These are phyloP conservation scores for Euschistus heros DNA, from an alignment of 1,140 invertebrate species.

Conservation along the genomic window DNA sequence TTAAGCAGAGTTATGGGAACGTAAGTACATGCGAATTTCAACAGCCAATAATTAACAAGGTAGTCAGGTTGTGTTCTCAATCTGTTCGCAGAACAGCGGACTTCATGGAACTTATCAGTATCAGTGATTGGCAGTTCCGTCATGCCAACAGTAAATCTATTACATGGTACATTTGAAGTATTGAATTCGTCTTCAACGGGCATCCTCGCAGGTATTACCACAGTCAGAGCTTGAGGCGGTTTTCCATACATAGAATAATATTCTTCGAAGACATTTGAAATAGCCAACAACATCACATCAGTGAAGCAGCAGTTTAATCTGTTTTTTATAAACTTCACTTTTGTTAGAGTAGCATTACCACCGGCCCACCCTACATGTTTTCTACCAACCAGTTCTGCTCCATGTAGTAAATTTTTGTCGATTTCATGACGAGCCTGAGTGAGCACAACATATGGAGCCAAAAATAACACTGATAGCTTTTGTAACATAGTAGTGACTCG, in stretches of 20 bases:
- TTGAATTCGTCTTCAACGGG: constrained; percentile 24
- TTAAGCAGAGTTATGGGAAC: not conserved
- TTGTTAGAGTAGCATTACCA: not conserved
- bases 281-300: constrained; percentile 36
- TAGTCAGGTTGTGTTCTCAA: constrained; percentile 31
- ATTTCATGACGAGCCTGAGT: not conserved
- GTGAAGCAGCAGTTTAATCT: constrained; percentile 32
- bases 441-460: not conserved
- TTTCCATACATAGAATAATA: constrained; percentile 34
- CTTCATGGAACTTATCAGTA: constrained; percentile 25
- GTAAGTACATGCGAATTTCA: constrained; percentile 32
- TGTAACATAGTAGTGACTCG: not conserved
- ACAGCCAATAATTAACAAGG: constrained; percentile 36
- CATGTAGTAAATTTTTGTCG: constrained; percentile 4
- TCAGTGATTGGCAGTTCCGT: constrained; percentile 31
- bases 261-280: constrained; percentile 35
- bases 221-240: constrained; percentile 31
- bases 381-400: not conserved
- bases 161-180: constrained; percentile 19
- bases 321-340: constrained; percentile 7
- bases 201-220: constrained; percentile 32
- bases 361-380: not conserved
- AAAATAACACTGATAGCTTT: not conserved
- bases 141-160: constrained; percentile 34
- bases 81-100: constrained; percentile 29